A percentile compares a stretch with the other conserved stretches of the same genome.
These are phyloP conservation scores for Pterophyllum scalare DNA, from an alignment of 2,113 vertebrate species.

Conservation along the genomic window DNA sequence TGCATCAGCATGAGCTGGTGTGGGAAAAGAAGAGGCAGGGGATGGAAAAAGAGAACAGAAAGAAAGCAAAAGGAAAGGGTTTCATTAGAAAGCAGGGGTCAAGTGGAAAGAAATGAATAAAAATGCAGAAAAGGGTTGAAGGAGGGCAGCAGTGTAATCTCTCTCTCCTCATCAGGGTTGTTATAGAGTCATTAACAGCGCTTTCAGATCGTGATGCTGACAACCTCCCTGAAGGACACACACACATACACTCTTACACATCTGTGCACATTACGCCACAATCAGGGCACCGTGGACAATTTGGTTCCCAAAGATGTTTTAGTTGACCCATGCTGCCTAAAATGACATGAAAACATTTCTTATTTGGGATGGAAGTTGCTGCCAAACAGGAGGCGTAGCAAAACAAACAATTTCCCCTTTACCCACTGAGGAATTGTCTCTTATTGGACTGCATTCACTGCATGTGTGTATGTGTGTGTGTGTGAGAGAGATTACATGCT, in stretches of 20 bases:
- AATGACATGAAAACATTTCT: slow-evolving; percentile 49
- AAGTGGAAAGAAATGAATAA: slow-evolving; percentile 44
- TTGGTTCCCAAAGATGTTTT: slow-evolving; percentile 27
- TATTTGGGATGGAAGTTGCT: slow-evolving; percentile 29
- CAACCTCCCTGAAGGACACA: slow-evolving; percentile 54
- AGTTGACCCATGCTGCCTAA: slow-evolving; percentile 29
- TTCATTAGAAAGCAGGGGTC: slow-evolving; percentile 32
- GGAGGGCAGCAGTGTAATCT: slow-evolving; percentile 54
- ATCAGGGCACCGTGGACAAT: background rate
- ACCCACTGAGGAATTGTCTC: slow-evolving; percentile 15
- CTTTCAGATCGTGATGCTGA: slow-evolving; percentile 66
- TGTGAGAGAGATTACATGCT: background rate
- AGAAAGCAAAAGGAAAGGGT: background rate
- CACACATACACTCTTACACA: background rate
- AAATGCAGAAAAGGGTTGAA: slow-evolving; percentile 30
- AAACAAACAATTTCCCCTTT: slow-evolving; percentile 23
- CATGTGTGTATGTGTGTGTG: no score
- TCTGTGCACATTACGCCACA: background rate
- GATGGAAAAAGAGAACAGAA: background rate
- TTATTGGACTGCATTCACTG: slow-evolving; percentile 7
- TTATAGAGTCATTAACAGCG: slow-evolving; percentile 70
- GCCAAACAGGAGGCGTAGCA: slow-evolving; percentile 19
- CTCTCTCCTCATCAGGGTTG: slow-evolving; percentile 58
- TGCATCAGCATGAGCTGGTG: slow-evolving; percentile 10
- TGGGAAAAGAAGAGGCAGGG: background rate